A percentile compares a stretch with the other conserved stretches of the same genome.
Conservation (phyloP, 2,113 vertebrate genomes). For the Mastomys coucha region DNA sequence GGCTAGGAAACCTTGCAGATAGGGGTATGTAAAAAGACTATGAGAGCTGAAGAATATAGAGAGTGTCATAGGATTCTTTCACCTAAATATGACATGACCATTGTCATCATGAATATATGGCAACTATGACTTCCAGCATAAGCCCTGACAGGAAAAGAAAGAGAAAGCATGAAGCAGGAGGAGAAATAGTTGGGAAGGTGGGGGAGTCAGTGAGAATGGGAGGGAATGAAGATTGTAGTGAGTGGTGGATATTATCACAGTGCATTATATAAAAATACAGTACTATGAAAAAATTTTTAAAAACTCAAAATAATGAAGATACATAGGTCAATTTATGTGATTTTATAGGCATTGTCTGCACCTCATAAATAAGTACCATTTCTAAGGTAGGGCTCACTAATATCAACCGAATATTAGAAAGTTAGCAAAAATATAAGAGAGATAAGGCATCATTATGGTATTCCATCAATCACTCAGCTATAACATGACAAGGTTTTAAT, state of each 20-base stretch:
- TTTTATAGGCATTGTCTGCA: neutral
- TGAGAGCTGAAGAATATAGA: neutral
- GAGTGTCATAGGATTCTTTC: neutral
- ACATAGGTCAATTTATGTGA: neutral
- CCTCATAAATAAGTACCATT: neutral
- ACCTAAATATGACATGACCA: neutral
- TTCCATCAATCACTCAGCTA: constrained; percentile 6
- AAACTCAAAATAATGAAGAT: neutral
- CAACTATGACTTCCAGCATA: neutral
- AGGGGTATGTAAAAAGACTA: neutral
- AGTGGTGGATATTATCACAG: neutral
- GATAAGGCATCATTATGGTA: neutral
- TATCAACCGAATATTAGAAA: constrained; percentile 13
- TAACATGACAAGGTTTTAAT: neutral
- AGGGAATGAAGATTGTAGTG: neutral
- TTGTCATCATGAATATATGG: too few relatives aligned
- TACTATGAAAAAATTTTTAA: neutral
- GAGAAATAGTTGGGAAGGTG: neutral
- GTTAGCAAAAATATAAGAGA: constrained; percentile 44
- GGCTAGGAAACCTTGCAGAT: neutral
- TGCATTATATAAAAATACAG: neutral
- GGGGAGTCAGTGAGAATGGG: neutral
- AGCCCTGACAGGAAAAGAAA: neutral
- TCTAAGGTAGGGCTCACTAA: neutral
- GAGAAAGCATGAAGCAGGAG: neutral